These are phyloP conservation scores for Dasysyrphus tricinctus DNA, from an alignment of 2,888 invertebrate genomes.

Conservation along the genomic window DNA sequence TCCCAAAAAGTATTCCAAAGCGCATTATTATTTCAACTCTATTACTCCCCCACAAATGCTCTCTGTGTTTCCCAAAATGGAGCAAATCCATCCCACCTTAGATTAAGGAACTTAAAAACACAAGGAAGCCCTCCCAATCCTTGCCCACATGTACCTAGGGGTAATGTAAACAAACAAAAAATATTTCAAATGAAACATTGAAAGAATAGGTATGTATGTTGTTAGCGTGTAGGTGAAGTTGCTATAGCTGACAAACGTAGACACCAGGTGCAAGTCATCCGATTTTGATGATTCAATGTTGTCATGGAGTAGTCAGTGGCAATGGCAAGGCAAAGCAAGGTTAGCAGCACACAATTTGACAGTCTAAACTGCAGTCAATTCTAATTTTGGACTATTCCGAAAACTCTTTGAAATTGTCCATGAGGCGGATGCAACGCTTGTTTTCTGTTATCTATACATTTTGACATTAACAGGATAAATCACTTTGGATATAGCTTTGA, in stretches of 20 bases:
- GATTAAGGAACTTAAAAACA: neutral
- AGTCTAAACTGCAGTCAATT: conserved; percentile 66
- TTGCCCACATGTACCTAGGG: neutral
- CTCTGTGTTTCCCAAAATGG: neutral
- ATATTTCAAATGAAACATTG: neutral
- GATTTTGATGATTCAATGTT: conserved; percentile 67
- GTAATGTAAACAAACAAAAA: conserved; percentile 10
- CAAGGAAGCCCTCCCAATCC: neutral
- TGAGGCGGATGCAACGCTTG: conserved; percentile 41
- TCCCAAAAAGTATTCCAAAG: too few relatives aligned
- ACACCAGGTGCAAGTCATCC: conserved; percentile 65
- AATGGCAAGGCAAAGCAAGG: conserved; percentile 8
- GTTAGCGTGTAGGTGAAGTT: neutral
- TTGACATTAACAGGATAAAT: conserved; percentile 68
- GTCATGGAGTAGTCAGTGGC: conserved; percentile 36
- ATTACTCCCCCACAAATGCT: neutral
- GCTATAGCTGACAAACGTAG: conserved; percentile 15
- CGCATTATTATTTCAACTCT: neutral
- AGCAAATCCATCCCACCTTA: neutral
- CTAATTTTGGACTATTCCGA: conserved; percentile 55
- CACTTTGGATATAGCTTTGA: conserved; percentile 46
- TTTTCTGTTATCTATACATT: conserved; percentile 48
- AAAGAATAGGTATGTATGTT: neutral
- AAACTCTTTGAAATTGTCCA: conserved; percentile 47
- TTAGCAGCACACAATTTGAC: conserved; percentile 16